Base-by-base conservation (phyloP, 2,888 invertebrate genomes). In the Drosophila koepferae region DNA sequence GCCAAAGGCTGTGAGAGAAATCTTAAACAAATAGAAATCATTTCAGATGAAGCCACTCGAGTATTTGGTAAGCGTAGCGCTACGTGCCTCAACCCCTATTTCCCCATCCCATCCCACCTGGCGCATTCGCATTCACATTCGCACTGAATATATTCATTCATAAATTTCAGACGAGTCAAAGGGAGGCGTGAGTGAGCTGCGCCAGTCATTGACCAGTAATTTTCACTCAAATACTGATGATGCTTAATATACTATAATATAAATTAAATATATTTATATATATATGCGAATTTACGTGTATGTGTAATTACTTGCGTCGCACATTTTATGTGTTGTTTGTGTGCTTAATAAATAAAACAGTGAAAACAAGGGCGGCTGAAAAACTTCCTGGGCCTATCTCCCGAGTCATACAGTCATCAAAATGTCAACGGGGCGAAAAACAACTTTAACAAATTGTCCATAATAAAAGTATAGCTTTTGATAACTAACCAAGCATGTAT, bases 331-430 rank as follows among this genome's bases (percentile, higher is more conserved):
- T 36, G 44, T 44, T 72, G 73, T 60, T 38, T 60, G 48, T 43
- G 20, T 51, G 14, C 36, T 36, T 34, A 41, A 63, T 60, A 55
- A 74, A 63, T 59, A 74, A 38, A 38, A 62, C 20, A 20, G 14
- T 23, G 53, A 49, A 51, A 46, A 48, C 56, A 64, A 38, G 66
- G 36, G 41, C 38, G 60, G 3, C 40, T 59, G 48, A 48, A 60
- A 43, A 53, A 68, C 73, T 77, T 77, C 73, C 73, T 77, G 68
- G 49, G 61, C 51, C 77, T 75, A 75, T 68, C 75, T 61, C 28
- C 28, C 61, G 38, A 4, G 48, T 23, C 70, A 38, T 53, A 46
- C 70, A 67, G 46, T 64, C 69, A 69, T 76, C 74, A 76, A 76
- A 76, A n/a, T 73, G 76, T 77, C 76, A 77, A 4, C 54, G 38